Conservation (phyloP, 2,888 invertebrate species). For the Girardia tigrina region DNA sequence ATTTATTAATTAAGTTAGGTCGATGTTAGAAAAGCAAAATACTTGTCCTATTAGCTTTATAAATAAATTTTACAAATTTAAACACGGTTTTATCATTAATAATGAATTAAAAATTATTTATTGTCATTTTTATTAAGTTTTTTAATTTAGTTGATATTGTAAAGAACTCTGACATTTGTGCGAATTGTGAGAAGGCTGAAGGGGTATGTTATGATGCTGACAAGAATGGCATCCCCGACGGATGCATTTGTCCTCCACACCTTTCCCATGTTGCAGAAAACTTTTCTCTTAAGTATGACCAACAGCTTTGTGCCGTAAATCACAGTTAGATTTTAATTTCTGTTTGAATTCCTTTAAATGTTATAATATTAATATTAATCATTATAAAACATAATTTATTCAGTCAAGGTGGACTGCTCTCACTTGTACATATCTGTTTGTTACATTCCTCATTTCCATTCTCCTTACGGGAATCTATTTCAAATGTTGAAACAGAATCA, state of each 20-base stretch:
- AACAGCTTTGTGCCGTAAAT: background rate
- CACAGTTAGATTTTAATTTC: background rate
- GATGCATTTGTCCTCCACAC: background rate
- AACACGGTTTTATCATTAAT: no score
- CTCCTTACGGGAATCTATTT: background rate
- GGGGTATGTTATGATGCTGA: background rate
- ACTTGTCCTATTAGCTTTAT: no score
- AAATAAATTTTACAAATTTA: no score
- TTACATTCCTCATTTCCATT: slow-evolving; percentile 19
- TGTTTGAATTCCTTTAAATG: background rate
- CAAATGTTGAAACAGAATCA: background rate
- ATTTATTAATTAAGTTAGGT: no score
- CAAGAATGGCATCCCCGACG: background rate
- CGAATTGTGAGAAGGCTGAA: background rate
- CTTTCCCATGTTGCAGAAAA: background rate
- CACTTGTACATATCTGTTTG: background rate
- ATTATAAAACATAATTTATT: background rate
- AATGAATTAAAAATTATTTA: no score
- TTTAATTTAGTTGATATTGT: background rate
- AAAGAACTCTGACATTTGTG: background rate
- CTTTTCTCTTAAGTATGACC: background rate
- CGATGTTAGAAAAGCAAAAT: no score
- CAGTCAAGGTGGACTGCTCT: background rate
- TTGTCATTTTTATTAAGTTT: no score
- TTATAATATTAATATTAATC: background rate